These are phyloP conservation scores for Chionodraco myersi DNA, from an alignment of 2,113 vertebrate species.

Conservation along the genomic window DNA sequence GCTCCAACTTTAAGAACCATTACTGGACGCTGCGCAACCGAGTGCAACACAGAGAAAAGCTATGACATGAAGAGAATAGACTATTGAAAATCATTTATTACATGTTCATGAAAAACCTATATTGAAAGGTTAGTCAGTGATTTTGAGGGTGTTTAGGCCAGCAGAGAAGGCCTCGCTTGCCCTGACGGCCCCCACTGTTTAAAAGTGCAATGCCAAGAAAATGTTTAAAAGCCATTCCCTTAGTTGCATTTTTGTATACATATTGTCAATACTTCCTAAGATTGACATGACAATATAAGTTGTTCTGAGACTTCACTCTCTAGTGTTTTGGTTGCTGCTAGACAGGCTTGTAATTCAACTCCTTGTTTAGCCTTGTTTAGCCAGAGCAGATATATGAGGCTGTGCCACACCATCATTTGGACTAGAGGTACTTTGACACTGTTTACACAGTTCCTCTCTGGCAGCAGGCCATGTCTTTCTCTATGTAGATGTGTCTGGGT, in stretches of 20 bases:
- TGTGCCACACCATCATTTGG: conserved; percentile 13
- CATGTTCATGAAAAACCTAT: too few relatives aligned
- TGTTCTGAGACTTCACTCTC: background rate
- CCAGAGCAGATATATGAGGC: conserved; percentile 5
- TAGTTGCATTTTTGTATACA: background rate
- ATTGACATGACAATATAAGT: background rate
- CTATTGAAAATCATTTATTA: too few relatives aligned
- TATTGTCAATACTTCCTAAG: background rate
- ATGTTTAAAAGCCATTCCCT: background rate
- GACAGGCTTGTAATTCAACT: conserved; percentile 9
- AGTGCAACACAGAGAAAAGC: too few relatives aligned
- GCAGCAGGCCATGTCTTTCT: conserved; percentile 44
- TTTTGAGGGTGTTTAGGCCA: too few relatives aligned
- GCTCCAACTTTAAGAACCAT: too few relatives aligned
- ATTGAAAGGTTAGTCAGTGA: too few relatives aligned
- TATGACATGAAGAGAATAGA: too few relatives aligned
- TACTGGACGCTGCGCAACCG: too few relatives aligned
- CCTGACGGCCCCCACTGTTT: background rate
- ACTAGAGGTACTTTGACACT: conserved; percentile 35
- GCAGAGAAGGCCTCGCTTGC: too few relatives aligned
- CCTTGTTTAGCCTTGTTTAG: conserved; percentile 45
- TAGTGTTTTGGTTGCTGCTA: background rate
- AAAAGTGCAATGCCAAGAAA: background rate
- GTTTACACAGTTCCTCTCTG: conserved; percentile 63
- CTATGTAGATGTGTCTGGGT: conserved; percentile 51